Evolutionary conservation across 2,797 vertebrate genomes (phyloP).

Genomic region (Notoglanidium macrostoma): DNA sequence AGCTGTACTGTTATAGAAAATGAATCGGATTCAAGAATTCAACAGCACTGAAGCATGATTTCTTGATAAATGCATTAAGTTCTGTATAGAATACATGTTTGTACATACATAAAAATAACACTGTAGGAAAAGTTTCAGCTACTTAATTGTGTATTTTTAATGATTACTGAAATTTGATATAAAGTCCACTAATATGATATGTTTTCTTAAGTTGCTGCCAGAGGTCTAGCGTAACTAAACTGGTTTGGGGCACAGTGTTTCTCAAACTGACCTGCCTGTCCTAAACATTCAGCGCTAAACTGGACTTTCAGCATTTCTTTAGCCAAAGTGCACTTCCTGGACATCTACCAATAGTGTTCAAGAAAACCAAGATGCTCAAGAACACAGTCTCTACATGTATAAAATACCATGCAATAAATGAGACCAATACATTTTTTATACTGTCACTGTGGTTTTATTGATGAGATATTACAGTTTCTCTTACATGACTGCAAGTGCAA

Average conservation of each 20-base stretch:
- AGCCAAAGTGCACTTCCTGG: neutral
- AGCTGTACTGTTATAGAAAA: neutral
- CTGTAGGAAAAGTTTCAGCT: neutral
- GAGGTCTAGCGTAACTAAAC: neutral
- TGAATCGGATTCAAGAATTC: neutral
- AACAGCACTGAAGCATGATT: neutral
- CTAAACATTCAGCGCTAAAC: conserved; percentile 14
- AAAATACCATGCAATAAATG: neutral
- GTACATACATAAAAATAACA: neutral
- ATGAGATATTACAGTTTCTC: conserved; percentile 43
- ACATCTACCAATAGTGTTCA: neutral
- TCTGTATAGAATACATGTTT: neutral
- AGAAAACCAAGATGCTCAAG: neutral
- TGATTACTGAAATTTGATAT: neutral
- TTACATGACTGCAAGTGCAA: conserved; percentile 6
- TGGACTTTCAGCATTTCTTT: conserved; percentile 6
- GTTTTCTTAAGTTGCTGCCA: neutral
- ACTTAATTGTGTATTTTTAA: neutral
- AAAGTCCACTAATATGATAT: too few relatives aligned
- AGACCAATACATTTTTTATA: neutral
- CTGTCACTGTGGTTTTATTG: conserved; percentile 52
- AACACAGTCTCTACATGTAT: neutral
- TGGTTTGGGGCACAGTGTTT: neutral
- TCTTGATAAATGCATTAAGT: neutral
- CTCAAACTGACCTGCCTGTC: conserved; percentile 10